Base-by-base conservation (phyloP, 2,888 invertebrate species). In the Pseudanteris insignis region DNA sequence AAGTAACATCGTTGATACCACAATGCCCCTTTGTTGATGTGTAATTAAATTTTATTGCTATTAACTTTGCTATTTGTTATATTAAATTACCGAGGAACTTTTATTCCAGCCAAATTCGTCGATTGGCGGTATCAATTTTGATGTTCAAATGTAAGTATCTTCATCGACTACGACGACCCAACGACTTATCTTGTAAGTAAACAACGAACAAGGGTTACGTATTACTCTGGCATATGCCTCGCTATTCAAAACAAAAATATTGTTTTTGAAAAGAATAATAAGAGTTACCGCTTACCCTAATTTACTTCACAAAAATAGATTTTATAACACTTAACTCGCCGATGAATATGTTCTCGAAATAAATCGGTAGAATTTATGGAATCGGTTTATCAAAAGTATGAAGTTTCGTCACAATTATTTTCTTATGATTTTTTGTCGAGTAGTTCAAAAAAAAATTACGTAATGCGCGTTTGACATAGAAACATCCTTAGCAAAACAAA, bases 211-310 rank as follows among this genome's bases (percentile, higher is more conserved):
- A 41, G 32, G 33, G 33, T 33, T 30, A 33, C 36, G 24, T 33
- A 14, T 25, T 38, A 5, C 32, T 41, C 21, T 18, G 13, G 13
- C 50, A 41, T 28, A 51, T 51, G 50, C 30, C 14, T 15, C 2
- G 0, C n/a, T 26, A 30, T 50, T 32, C 18, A 40, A 50, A 50
- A 40, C 18, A 40, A 50, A 30, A 50, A 18, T 38, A 29, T 40
- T 38, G 37, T 24, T 7, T 2, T 15, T 9, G 30, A 21, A 9
- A 37, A 48, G 38, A 48, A 48, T 38, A 30, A 48, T 8, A 2
- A 24, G 21, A 26, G 12, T 33, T 33, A 44, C 26, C 12, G 13
- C 32, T 32, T 30, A 2, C 47, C 36, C 29, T 18, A 36, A 47
- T 47, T 47, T 36, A 9, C 6, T 2, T 1, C 9, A 18, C 12